Base-by-base conservation (phyloP, 2,113 vertebrate genomes). In the Lepidothrix coronata region DNA sequence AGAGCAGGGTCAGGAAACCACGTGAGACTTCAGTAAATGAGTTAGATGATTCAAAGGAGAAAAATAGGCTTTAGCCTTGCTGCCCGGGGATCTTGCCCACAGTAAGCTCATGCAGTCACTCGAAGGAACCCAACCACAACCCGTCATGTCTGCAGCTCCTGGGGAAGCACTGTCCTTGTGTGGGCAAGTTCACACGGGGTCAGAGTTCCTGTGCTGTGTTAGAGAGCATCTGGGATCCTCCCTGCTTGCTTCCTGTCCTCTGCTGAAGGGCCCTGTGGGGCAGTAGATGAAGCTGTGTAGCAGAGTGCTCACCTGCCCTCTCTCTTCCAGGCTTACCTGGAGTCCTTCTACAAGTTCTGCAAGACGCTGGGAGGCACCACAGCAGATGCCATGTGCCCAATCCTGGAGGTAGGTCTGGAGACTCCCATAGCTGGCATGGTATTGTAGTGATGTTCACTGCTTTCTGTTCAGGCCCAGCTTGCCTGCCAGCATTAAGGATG, bases 331-430 rank as follows among this genome's bases (percentile, higher is more conserved):
- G 99, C 99, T 37, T 99, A 99, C 89, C 97, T 99, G 52, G 99
- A 99, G 94, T 99, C 99, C 71, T 99, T 99, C 97, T 99, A 99
- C 96, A 99, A 99, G 92, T 99, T 99, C 98, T 99, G 99, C 96
- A 98, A 98, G 65, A 97, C 98, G 4, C 96, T 99, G n/a, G 99
- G 99, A 41, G 99, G 99, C 89, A 99, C 99, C 67, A 99, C 99
- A 0, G 99, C 99, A 3, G 99, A 99, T 54, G 99, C 99, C 85
- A 99, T 99, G 99, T 99, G 99, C 97, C 99, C 99, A 1, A 99
- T 99, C 89, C 96, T 99, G 88, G 99, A 99, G 98, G 99, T 99
- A 93, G 97, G 98, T 87, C 54, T 96, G 72, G 67, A 68, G 71
- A 19, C 24, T 51, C 43, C 31, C 0, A 0, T 8, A 78, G 28